Base-by-base conservation (phyloP, 2,113 vertebrate species). In the Macrotus californicus region DNA sequence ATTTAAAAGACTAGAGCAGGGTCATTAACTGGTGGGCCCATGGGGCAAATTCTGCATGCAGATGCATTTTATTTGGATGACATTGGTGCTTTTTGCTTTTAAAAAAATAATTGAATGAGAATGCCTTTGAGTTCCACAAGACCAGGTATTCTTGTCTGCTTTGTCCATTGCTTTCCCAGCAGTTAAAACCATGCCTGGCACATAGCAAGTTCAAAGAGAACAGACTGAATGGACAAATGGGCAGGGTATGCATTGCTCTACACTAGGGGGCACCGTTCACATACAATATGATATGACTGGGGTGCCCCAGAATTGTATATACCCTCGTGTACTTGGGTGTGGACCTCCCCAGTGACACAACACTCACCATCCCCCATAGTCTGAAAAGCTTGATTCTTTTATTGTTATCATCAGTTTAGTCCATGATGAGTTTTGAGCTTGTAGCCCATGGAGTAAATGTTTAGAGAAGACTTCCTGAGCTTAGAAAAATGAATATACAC, bases 231-330 rank as follows among this genome's bases (percentile, higher is more conserved):
- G 50, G 93, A 88, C 56, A 61, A 82, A n/a, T 21, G 36, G 79
- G 34, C 16, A 41, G 70, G 66, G 56, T 52, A 84, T 6, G 31
- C 64, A 36, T 4, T 34, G 36, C 61, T 94, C 46, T 64, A 89
- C 94, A 87, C 95, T 93, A 92, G 95, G 87, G 96, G 96, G 95
- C 90, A n/a, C 96, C 66, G 73, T 39, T 84, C 94, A 61, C 95
- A 96, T 72, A 54, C 31, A 87, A 9, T 61, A 96, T 67, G 22
- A 19, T 13, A 41, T 5, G 46, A 39, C 22, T 2, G 7, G 43
- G 52, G 69, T 61, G 69, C 22, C 41, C 41, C 82, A 67, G 22
- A 89, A 59, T 31, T 93, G 43, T 31, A 43, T 39, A 48, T 41
- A 75, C 6, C n/a, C 11, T 16, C 19, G 7, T 56, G 69, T 34